Base-by-base conservation (phyloP, 2,113 vertebrate species). In the Elaphurus davidianus region DNA sequence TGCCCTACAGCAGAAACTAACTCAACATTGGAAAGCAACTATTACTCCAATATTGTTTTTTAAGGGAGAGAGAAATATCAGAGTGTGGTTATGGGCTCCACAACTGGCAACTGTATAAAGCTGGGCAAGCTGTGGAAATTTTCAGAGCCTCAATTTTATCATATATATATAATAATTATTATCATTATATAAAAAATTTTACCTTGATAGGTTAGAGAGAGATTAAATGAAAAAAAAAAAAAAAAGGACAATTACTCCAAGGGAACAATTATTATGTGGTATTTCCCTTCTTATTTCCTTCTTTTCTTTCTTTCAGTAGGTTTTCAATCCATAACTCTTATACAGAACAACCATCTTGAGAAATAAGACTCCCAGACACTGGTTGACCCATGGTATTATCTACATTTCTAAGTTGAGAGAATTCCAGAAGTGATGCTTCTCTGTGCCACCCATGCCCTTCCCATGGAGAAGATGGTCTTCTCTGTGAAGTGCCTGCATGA, bases 71-170 rank as follows among this genome's bases (percentile, higher is more conserved):
- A 74, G 50, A 55, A 28, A 28, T 12, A 21, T 15, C 30, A 45
- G 33, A 25, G 30, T 47, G 19, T 57, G n/a, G 57, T 55, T 33
- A 40, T 3, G 79, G 17, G 13, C 52, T 23, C 14, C 7, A 23
- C 0, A 30, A 21, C 19, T 47, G 11, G 47, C 27, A 30, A 5
- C 25, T 88, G 15, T 50, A 23, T 59, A n/a, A 71, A 67, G 7
- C 12, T 45, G 11, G 33, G 10, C 1, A 76, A 45, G n/a, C 40
- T 3, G 0, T 25, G 36, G 43, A 36, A 5, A 30, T 43, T 1
- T 76, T 78, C 10, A 87, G 16, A 57, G 11, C 54, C 33, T 90
- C 33, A n/a, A 0, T 74, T 27, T 52, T 43, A 40, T 59, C 27
- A 67, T 27, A 17, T 16, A 11, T 50, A 62, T 55, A 36, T 40